phyloP scores from a whole-genome alignment of 2,888 invertebrate species.

The Brachyopa scutellaris region DNA sequence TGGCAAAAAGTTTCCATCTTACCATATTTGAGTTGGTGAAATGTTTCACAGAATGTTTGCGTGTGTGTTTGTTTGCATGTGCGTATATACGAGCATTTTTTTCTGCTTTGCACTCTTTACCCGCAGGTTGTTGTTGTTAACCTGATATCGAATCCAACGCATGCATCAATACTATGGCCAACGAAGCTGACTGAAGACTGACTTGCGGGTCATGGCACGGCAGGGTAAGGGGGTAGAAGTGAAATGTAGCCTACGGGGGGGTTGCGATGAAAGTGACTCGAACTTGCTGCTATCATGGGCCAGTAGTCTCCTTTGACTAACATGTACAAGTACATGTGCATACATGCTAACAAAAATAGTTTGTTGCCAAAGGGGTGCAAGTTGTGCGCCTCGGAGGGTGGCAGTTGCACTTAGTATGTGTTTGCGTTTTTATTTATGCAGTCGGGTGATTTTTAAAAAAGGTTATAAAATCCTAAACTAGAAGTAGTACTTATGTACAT shows the following conservation, averaged over 20 bases:
- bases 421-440: not conserved
- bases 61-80: conserved; percentile 28
- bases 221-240: not conserved
- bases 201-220: conserved; percentile 20
- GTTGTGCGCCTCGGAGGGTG: not conserved
- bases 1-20: conserved; percentile 9
- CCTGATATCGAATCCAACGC: conserved; percentile 47
- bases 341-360: conserved; percentile 50
- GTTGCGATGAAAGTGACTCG: conserved; percentile 16
- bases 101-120: not conserved
- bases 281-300: conserved; percentile 8
- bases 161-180: conserved; percentile 48
- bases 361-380: conserved; percentile 13
- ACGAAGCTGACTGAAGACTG: conserved; percentile 42
- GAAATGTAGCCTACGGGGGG: not conserved
- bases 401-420: not conserved
- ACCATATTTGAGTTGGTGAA: conserved; percentile 5
- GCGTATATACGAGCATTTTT: conserved; percentile 10
- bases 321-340: not conserved
- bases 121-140: conserved; percentile 10
- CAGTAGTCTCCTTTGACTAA: conserved; percentile 20
- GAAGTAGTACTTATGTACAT: too few relatives aligned
- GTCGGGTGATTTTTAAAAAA: too few relatives aligned
- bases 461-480: too few relatives aligned
- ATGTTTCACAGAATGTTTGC: conserved; percentile 3